Base-by-base conservation (phyloP, 53 echinoderm and acorn worm genomes). In the Holothuria scabra region DNA sequence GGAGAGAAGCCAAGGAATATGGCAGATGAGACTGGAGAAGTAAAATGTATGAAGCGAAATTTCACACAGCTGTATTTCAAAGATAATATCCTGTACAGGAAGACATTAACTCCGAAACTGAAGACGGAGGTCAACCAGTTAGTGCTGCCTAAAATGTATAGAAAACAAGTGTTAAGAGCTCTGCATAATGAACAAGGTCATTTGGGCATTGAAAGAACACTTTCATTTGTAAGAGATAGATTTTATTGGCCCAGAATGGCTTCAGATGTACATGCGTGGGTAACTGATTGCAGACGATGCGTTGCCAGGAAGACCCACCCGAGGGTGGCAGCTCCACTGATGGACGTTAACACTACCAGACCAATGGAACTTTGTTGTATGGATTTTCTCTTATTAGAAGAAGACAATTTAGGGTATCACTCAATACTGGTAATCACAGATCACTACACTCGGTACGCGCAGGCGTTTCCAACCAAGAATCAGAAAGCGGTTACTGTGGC, bases 351-450 rank as follows among this genome's bases (percentile, higher is more conserved):
- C 46, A 82, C 87, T 0, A 61, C 28, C 44, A 62, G 71, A 33
- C 87, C 87, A 79, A 69, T 87, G 28, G 87, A 87, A 46, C 29
- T 83, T 5, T 82, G 68, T 1, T 87, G 87, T 23, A 82, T 87
- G 87, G 87, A 87, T 28, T 87, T 48, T 28, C 31, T 87, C 21
- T 58, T 83, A 16, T 62, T 87, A 9, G 72, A 87, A 30, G 71
- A 82, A 29, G 65, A 79, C 19, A 87, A 82, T 14, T 71, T 82
- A 23, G 87, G 87, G 4, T 82, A 82, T 46, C 60, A 84, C 4
- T 83, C 76, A 29, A 91, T 91, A 56, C 60, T 89, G 12, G 84
- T 92, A 5, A 76, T 89, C 28, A 92, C 92, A 7, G 89, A 92
- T 46, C 88, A 92, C 55, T 92, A 87, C 37, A 92, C 92, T 31